Conservation (phyloP, 64 coral and sea anemone genomes). For the Stichodactyla helianthus region DNA sequence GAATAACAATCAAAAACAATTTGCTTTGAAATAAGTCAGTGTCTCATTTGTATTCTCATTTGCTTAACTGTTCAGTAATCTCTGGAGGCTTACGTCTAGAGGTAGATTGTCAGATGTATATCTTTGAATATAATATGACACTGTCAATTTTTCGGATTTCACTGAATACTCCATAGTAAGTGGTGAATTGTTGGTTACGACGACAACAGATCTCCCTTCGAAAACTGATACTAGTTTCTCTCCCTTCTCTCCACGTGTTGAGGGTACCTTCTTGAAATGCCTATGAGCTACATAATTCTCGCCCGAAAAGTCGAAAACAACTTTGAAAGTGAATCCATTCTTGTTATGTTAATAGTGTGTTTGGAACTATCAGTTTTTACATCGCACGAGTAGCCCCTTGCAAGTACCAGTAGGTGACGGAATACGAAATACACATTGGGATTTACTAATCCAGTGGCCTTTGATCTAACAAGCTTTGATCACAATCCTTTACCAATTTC, state of each 20-base stretch:
- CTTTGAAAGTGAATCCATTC: constrained; percentile 29
- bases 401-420: constrained; percentile 18
- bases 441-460: constrained; percentile 41
- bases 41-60: too few relatives aligned
- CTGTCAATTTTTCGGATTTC: constrained; percentile 11
- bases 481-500: constrained; percentile 26
- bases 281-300: constrained; percentile 17
- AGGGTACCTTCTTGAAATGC: constrained; percentile 31
- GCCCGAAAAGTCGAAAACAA: constrained; percentile 39
- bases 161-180: constrained; percentile 24
- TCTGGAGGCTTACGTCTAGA: constrained; percentile 28
- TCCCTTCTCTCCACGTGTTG: background rate
- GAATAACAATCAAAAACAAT: too few relatives aligned
- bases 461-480: constrained; percentile 33
- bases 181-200: background rate
- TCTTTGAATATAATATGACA: constrained; percentile 41
- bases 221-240: constrained; percentile 3
- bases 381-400: constrained; percentile 20
- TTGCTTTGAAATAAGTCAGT: too few relatives aligned
- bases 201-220: constrained; percentile 32
- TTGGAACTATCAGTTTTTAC: background rate
- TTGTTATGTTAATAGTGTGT: background rate
- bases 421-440: constrained; percentile 26
- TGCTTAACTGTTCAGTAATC: constrained; percentile 22
- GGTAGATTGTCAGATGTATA: constrained; percentile 32